phyloP scores from a whole-genome alignment of 2,797 vertebrate genomes.

The Hoplostethus atlanticus region DNA sequence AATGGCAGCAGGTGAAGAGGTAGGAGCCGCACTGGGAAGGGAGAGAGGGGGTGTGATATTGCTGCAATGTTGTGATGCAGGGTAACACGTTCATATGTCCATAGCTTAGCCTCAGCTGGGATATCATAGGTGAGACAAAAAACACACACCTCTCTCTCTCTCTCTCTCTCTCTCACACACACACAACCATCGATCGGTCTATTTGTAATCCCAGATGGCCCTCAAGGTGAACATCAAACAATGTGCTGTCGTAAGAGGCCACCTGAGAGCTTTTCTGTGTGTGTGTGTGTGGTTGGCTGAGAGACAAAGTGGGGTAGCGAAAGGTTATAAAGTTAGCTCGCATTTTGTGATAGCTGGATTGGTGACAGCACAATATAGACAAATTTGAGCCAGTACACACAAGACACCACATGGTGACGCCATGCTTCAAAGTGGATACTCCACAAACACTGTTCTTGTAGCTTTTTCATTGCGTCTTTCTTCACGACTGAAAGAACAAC shows the following conservation, averaged over 20 bases:
- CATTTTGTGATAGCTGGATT: too few relatives aligned
- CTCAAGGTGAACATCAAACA: neutral
- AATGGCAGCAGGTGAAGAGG: constrained; percentile 16
- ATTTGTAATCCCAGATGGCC: neutral
- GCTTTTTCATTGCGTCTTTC: too few relatives aligned
- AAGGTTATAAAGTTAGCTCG: too few relatives aligned
- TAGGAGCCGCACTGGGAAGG: neutral
- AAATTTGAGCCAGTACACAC: too few relatives aligned
- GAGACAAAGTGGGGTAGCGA: too few relatives aligned
- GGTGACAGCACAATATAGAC: too few relatives aligned
- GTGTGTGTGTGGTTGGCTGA: neutral
- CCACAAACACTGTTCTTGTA: too few relatives aligned
- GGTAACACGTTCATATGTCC: neutral
- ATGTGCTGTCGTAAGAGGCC: neutral
- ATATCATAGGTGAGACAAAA: constrained; percentile 5
- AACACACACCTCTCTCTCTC: neutral
- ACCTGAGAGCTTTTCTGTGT: neutral
- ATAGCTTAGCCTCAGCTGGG: neutral
- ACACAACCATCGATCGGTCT: neutral
- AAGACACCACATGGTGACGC: too few relatives aligned
- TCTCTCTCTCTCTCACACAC: neutral
- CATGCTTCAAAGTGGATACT: too few relatives aligned
- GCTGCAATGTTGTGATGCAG: neutral
- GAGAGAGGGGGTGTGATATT: neutral
- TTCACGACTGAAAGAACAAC: too few relatives aligned